Evolutionary conservation across 2,797 vertebrate species (phyloP), one percentile per base, ranked within the genome.

Genomic region (Rhinoraja longicauda): DNA sequence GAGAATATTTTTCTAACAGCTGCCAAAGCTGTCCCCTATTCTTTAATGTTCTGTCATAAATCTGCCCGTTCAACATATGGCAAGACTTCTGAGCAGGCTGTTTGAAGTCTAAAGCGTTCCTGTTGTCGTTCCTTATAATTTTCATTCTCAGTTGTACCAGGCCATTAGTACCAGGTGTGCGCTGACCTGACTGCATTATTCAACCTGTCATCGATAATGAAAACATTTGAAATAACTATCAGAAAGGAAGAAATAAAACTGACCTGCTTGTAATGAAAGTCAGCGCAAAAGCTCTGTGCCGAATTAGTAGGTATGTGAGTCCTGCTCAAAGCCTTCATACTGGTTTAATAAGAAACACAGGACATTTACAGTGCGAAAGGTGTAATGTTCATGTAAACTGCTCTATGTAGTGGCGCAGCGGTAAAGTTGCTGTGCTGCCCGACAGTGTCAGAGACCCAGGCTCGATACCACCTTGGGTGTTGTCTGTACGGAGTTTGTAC

Each of bases 1-100:
- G 57, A 70, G 62, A 67, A 90, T 70, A 24, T 67, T 90, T 90
- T 90, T 62, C 21, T 17, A 90, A 24, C 86, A 90, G 86, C 62
- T 90, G 86, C 86, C 32, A 70, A 90, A 90, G n/a, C 32, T 24
- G 67, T 36, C 6, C 45, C 6, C 19, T 36, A 90, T 70, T 88
- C 84, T 64, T 88, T n/a, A 15, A 53, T 59, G 81, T 53, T 24
- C 59, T 32, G 59, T 45, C 76, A 77, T 84, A 84, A 64, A n/a
- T 39, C 64, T 39, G 45, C 15, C 13, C 21, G 26, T 90, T 90
- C 88, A 72, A 45, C 62, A 90, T 32, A 36, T n/a, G 53, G 32
- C 21, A 39, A 70, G 62, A 8, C 64, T 67, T 3, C 62, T 32
- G 36, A 26, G 1, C 19, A 90, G 36, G 64, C 72, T 36, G 67